Base-by-base conservation (phyloP, 2,888 invertebrate genomes). In the Pheosia gnoma region DNA sequence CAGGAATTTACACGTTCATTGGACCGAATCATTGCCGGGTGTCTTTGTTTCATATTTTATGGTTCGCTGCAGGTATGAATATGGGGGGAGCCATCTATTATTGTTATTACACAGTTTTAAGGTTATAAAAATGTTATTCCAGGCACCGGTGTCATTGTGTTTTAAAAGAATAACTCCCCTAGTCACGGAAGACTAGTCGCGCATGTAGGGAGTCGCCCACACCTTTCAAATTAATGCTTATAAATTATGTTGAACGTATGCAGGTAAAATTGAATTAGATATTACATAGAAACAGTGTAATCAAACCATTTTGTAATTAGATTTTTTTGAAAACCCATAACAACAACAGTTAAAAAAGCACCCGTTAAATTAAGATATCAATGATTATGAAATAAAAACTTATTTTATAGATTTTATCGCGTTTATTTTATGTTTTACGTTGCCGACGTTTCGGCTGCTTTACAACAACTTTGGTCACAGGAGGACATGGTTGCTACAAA, bases 11-110 rank as follows among this genome's bases (percentile, higher is more conserved):
- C 66, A 62, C 62, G 71, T 67, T 74, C 82, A 80, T 72, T 78
- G 75, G 73, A 77, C 73, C 74, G 78, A 62, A 78, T 79, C 79
- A 80, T 82, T 78, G 69, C 61, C 55, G 65, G 59, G 61, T 71
- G 58, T 68, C 70, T 63, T 72, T 77, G 75, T 77, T 76, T 75
- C 71, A 70, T 65, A 67, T 74, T 75, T 78, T 67, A 78, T 62
- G 78, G 70, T 74, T 51, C 67, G 71, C 41, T 70, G 64, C 60
- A 57, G 67, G 63, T 72, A 74, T 70, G 69, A 68, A 54, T 55
- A 45, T 39, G 60, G 52, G 73, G 77, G 70, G 66, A 66, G 57
- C 62, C 51, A 60, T 57, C 67, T 68, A 58, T 69, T 65, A 69
- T 62, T 68, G 60, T 67, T 62, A 68, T 66, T 67, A 59, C 57